Evolutionary conservation across 2,113 vertebrate genomes (phyloP).

Genomic region (Falco punctatus): DNA sequence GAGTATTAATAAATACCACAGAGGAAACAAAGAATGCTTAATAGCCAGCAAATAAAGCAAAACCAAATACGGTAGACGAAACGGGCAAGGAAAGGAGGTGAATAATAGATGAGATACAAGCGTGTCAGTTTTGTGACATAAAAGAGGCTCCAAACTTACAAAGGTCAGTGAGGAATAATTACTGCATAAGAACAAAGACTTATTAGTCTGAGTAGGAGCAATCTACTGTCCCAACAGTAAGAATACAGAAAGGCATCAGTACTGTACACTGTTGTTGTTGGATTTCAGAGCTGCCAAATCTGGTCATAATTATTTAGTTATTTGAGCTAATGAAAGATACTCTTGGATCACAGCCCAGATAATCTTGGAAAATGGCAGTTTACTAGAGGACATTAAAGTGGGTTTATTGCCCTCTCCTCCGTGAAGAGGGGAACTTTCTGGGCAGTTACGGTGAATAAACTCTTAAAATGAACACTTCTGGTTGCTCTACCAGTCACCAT

Average conservation of each 20-base stretch:
- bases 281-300: slow-evolving; percentile 48
- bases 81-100: not conserved
- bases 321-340: slow-evolving; percentile 63
- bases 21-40: not conserved
- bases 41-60: not conserved
- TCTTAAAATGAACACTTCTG: not conserved
- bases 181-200: slow-evolving; percentile 23
- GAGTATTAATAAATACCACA: not conserved
- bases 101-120: not conserved
- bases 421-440: not conserved
- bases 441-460: not conserved
- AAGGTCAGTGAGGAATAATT: slow-evolving; percentile 21
- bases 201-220: not conserved
- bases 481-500: not conserved
- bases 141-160: not conserved
- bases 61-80: not conserved
- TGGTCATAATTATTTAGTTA: slow-evolving; percentile 62
- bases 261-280: slow-evolving; percentile 9
- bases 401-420: slow-evolving; percentile 26
- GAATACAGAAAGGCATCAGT: not conserved
- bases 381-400: slow-evolving; percentile 36
- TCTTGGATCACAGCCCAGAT: slow-evolving; percentile 49
- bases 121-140: not conserved
- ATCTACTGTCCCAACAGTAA: not conserved
- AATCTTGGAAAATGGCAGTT: slow-evolving; percentile 58